A percentile compares a stretch with the other conserved stretches of the same genome.
Conservation (phyloP, 2,888 invertebrate species). For the Drosophila pseudotalamancana region DNA sequence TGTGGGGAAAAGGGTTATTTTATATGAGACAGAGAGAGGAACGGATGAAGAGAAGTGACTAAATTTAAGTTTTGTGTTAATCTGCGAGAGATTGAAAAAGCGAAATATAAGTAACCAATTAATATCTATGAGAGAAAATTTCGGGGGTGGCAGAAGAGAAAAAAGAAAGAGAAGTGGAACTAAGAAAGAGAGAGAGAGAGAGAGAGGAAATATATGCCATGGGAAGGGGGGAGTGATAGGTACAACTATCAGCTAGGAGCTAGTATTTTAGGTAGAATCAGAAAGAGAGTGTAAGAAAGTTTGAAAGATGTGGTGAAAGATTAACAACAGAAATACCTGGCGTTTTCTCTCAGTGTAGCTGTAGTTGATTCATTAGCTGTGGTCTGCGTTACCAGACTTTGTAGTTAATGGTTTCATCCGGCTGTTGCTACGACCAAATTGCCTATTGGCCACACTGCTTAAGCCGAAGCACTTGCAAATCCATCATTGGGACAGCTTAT, state of each 20-base stretch:
- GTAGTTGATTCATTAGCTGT: conserved; percentile 15
- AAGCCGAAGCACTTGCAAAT: conserved; percentile 32
- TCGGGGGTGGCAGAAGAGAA: neutral
- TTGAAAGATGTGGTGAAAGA: neutral
- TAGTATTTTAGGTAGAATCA: too few species aligned
- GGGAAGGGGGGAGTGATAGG: neutral
- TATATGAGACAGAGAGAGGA: neutral
- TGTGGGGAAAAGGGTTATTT: conserved; percentile 1
- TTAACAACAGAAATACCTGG: neutral
- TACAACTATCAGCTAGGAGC: too few species aligned
- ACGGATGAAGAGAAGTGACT: neutral
- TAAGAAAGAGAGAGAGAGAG: neutral
- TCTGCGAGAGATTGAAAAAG: too few species aligned
- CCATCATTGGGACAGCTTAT: conserved; percentile 27
- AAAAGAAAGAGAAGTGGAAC: too few species aligned
- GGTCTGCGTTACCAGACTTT: conserved; percentile 19
- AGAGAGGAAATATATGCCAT: neutral
- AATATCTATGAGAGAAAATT: neutral
- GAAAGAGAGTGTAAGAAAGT: neutral
- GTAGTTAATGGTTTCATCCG: conserved; percentile 24
- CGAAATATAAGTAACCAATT: neutral
- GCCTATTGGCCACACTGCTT: conserved; percentile 20
- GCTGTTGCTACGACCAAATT: conserved; percentile 8
- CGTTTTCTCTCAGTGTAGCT: conserved; percentile 34
- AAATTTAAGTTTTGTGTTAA: neutral